Base-by-base conservation (phyloP, 1,140 invertebrate genomes). In the Drosophila biarmipes region DNA sequence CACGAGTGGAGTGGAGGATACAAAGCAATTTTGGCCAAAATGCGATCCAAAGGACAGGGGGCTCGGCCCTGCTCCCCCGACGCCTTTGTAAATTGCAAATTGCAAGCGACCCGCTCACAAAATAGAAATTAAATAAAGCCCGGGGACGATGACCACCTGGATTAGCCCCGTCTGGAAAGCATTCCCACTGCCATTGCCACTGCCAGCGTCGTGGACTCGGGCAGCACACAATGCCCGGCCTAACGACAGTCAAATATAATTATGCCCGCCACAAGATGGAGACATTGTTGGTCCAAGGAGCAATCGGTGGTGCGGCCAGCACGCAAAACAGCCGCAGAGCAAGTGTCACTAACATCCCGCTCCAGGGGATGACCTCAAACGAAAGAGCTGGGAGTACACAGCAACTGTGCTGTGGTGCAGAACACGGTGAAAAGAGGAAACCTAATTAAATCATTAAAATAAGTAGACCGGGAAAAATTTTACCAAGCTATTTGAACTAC, bases 231-330 rank as follows among this genome's bases (percentile, higher is more conserved):
- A 78, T 78, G 57, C 34, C 69, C 45, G 61, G 42, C 62, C 72
- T 73, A 79, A 79, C 76, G 84, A 66, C 80, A 87, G 84, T 84
- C 79, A 87, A 87, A 87, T 87, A 89, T 87, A 87, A 87, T 87
- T 87, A 87, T 89, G 62, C 72, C 76, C 66, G 59, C 76, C 75
- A 82, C 82, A 84, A 84, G 87, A 87, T 79, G 79, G 66, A 84
- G 82, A 87, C 79, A 76, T 82, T 89, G 73, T 68, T 61, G 73
- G 61, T 40, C 51, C 73, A 71, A 58, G 62, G 62, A 67, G 61
- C 37, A 40, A 21, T 10, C 6, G 55, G 31, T 34, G 48, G 45
- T 38, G 54, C 42, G 40, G 40, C 51, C 19, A 56, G 12, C 63
- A 63, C 59, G 54, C 59, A 71, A 75, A 78, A 51, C 80, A 80